Evolutionary conservation across 2,797 vertebrate genomes (phyloP), one percentile per base, ranked within the genome.

Genomic region (Momotus momota): DNA sequence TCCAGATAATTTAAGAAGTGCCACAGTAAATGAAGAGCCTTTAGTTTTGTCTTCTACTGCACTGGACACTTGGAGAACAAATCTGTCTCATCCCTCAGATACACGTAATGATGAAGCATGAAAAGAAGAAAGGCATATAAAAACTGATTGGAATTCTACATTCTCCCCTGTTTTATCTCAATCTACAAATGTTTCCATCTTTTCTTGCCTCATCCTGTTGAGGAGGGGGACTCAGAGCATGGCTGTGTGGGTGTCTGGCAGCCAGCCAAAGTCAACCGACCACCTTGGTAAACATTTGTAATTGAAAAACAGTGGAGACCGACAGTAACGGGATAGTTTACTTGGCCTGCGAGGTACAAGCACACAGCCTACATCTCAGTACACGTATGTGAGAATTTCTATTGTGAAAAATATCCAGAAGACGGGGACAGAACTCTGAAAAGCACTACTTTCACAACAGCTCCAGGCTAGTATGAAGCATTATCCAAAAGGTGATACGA

Each of bases 111-210:
- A 71, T 77, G 71, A 88, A 87, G 46, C 51, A 61, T 72, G 71
- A 95, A 94, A 97, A 89, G 48, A 23, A 69, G n/a, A 79, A 72
- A 95, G 69, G 5, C 3, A 65, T 82, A 93, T 57, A 70, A 74
- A 90, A 94, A 43, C 3, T 52, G 19, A 80, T 23, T 81, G 11
- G 22, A 57, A 45, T 61, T 54, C 13, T 46, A n/a, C 20, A 38
- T 90, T 80, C 23, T 81, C 51, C 17, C 35, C 43, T 14, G 26
- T 41, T 80, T 49, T 27, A 22, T 45, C 60, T 65, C 1, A 0
- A n/a, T 8, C 4, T 19, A 31, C 18, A 46, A 9, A 25, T 13
- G 27, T 75, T 22, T 55, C 20, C 29, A 23, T 41, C 62, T 45
- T 65, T 46, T 54, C 22, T 74, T 21, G 14, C 25, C 3, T 35